These are phyloP conservation scores for Anoplolepis gracilipes DNA, from an alignment of 1,140 invertebrate genomes.

Conservation along the genomic window DNA sequence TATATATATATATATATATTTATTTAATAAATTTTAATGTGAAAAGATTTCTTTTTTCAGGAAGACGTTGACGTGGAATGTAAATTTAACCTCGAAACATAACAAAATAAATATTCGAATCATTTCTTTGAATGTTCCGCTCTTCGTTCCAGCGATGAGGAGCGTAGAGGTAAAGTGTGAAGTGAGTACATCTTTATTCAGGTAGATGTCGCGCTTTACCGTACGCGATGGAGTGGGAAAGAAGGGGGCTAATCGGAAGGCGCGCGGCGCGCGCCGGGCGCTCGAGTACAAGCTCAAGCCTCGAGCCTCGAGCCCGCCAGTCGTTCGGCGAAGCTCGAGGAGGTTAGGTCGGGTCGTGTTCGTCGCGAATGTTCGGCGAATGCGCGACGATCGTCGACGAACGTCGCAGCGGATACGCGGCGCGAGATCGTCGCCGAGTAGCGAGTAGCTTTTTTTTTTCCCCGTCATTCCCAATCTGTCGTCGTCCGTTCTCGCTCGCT, in stretches of 20 bases:
- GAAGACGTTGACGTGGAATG: too few species aligned
- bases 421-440: neutral
- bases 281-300: constrained; percentile 55
- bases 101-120: neutral
- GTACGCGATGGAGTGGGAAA: neutral
- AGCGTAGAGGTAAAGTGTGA: neutral
- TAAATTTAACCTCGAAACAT: too few species aligned
- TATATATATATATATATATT: too few species aligned
- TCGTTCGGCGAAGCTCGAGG: constrained; percentile 77
- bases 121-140: neutral
- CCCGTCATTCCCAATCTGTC: neutral
- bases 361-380: constrained; percentile 46
- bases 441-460: too few species aligned
- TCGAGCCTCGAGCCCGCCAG: constrained; percentile 73
- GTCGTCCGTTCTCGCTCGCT: neutral
- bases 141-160: neutral
- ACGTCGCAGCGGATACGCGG: constrained; percentile 37
- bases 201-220: neutral
- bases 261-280: constrained; percentile 55
- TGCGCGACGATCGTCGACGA: constrained; percentile 2
- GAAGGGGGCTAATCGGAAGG: constrained; percentile 34
- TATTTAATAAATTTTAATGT: too few species aligned
- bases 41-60: too few species aligned
- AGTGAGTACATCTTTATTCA: neutral
- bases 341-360: constrained; percentile 66